Conservation (phyloP, 2,113 vertebrate species). For the Leptodactylus fuscus region DNA sequence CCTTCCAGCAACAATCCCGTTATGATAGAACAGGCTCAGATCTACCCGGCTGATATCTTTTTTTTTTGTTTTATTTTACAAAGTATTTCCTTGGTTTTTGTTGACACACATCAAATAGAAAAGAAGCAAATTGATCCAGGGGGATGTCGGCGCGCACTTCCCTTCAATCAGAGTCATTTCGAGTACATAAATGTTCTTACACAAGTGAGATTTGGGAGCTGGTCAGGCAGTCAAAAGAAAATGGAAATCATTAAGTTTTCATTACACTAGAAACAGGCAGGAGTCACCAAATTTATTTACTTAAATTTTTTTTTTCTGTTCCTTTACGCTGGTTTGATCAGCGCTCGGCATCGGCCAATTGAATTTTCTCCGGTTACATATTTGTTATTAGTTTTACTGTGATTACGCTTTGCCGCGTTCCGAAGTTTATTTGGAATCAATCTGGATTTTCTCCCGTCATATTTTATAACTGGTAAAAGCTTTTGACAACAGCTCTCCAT, state of each 20-base stretch:
- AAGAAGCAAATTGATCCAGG: constrained; percentile 45
- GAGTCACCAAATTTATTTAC: constrained; percentile 51
- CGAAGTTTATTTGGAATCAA: constrained; percentile 57
- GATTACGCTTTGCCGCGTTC: constrained; percentile 31
- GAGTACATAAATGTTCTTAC: constrained; percentile 54
- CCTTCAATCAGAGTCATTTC: constrained; percentile 52
- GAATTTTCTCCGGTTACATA: constrained; percentile 42
- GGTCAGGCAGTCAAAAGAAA: constrained; percentile 52
- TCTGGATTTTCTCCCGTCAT: constrained; percentile 48
- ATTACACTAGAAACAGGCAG: constrained; percentile 37
- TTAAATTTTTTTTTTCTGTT: constrained; percentile 26
- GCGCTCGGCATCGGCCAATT: constrained; percentile 24
- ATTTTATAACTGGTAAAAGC: constrained; percentile 46
- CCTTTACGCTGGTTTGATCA: constrained; percentile 46
- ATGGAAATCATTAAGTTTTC: constrained; percentile 58
- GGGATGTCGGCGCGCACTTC: constrained; percentile 32
- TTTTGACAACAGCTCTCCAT: constrained; percentile 57
- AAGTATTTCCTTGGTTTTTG: constrained; percentile 39
- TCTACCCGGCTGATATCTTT: background rate
- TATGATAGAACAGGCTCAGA: constrained; percentile 19
- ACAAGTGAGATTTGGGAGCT: constrained; percentile 56
- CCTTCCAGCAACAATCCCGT: constrained; percentile 1
- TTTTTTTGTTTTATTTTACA: constrained; percentile 28
- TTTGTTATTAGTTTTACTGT: constrained; percentile 54
- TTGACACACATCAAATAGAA: constrained; percentile 55